These are phyloP conservation scores for Falco naumanni DNA, from an alignment of 2,797 vertebrate genomes.

Conservation along the genomic window DNA sequence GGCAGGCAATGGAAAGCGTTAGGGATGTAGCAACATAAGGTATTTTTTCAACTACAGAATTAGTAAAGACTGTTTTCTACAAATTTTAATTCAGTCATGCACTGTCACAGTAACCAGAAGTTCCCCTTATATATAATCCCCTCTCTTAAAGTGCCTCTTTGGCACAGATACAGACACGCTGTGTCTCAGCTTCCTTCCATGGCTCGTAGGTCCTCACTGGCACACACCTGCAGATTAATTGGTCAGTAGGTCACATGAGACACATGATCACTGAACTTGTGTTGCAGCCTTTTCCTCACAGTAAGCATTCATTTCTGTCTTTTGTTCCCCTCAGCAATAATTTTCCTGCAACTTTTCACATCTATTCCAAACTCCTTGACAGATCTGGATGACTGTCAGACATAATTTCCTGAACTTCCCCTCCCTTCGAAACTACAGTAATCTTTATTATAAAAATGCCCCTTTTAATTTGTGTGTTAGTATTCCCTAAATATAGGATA, in stretches of 20 bases:
- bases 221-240: rapidly evolving
- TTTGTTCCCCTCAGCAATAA: neutral
- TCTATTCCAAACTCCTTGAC: neutral
- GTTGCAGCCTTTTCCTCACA: neutral
- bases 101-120: neutral
- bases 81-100: neutral
- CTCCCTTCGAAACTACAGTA: neutral
- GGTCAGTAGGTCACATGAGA: neutral
- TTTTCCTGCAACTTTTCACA: neutral
- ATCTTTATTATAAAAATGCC: neutral
- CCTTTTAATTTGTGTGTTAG: neutral
- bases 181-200: neutral
- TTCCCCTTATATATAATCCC: rapidly evolving
- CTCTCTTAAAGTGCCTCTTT: neutral
- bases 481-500: neutral
- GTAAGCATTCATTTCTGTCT: neutral
- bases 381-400: neutral
- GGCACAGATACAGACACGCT: neutral
- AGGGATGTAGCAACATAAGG: rapidly evolving
- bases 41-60: neutral
- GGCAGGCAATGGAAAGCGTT: rapidly evolving
- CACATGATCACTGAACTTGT: neutral
- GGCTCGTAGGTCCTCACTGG: rapidly evolving
- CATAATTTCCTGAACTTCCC: neutral
- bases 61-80: neutral